Evolutionary conservation across 2,797 vertebrate species (phyloP).

Genomic region (Falco rusticolus): DNA sequence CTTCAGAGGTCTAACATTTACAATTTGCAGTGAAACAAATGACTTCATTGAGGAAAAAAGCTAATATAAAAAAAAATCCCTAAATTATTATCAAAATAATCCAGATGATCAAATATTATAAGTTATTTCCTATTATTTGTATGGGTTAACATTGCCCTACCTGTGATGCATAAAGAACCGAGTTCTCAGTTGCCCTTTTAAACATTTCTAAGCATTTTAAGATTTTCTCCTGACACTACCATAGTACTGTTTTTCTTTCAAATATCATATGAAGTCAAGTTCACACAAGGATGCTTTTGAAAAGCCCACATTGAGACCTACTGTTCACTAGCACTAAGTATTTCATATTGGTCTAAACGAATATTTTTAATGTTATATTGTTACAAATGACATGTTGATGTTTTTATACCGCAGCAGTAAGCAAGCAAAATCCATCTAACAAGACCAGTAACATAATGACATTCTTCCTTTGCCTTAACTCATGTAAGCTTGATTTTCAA

Average conservation of each 20-base stretch:
- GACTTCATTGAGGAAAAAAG: not conserved
- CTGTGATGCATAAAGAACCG: not conserved
- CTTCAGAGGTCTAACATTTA: not conserved
- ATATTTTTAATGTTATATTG: not conserved
- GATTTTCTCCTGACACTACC: not conserved
- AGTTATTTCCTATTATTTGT: not conserved
- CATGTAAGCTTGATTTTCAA: not conserved
- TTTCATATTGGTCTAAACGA: not conserved
- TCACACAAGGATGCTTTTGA: not conserved
- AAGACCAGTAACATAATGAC: not conserved
- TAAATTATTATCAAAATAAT: not conserved
- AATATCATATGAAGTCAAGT: not conserved
- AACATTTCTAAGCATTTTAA: not conserved
- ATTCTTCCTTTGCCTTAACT: not conserved
- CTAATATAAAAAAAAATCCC: rapidly evolving
- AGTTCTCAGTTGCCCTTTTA: not conserved
- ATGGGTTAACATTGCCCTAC: not conserved
- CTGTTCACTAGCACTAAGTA: not conserved
- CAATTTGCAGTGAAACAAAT: not conserved
- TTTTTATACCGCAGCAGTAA: not conserved
- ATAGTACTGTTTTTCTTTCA: not conserved
- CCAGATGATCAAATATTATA: not conserved
- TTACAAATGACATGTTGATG: not conserved
- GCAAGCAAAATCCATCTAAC: not conserved
- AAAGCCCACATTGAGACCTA: not conserved